A percentile compares a stretch with the other conserved stretches of the same genome.
Conservation (phyloP, 2,797 vertebrate genomes). For the Chaunax sp. region DNA sequence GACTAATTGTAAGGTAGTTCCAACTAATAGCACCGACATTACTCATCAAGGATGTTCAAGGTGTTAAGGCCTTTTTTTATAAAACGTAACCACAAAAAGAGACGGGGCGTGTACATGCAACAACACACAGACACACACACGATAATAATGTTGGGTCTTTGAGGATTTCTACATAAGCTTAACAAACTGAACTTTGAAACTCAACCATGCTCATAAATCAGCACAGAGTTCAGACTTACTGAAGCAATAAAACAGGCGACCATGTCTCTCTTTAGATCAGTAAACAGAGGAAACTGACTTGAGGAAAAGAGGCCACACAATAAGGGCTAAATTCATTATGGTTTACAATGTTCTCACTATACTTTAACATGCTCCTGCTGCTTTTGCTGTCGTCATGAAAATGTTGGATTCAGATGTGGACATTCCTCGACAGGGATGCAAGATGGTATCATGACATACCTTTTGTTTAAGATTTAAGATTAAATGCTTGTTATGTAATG, state of each 20-base stretch:
- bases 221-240: neutral
- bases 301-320: neutral
- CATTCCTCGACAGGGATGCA: neutral
- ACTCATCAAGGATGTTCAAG: slow-evolving; percentile 10
- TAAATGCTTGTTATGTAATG: neutral
- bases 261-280: neutral
- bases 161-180: neutral
- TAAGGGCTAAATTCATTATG: neutral
- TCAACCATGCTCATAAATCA: neutral
- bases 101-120: too few species aligned
- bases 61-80: neutral
- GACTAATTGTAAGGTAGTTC: slow-evolving; percentile 9
- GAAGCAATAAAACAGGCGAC: neutral
- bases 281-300: neutral
- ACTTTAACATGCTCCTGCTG: neutral
- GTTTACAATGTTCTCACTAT: too few species aligned
- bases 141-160: neutral
- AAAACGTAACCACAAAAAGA: neutral
- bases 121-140: too few species aligned
- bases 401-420: neutral
- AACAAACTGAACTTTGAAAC: slow-evolving; percentile 9
- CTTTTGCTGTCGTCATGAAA: neutral
- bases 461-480: neutral
- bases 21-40: neutral
- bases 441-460: neutral